Base-by-base conservation (phyloP, 2,888 invertebrate species). In the Limulus polyphemus region DNA sequence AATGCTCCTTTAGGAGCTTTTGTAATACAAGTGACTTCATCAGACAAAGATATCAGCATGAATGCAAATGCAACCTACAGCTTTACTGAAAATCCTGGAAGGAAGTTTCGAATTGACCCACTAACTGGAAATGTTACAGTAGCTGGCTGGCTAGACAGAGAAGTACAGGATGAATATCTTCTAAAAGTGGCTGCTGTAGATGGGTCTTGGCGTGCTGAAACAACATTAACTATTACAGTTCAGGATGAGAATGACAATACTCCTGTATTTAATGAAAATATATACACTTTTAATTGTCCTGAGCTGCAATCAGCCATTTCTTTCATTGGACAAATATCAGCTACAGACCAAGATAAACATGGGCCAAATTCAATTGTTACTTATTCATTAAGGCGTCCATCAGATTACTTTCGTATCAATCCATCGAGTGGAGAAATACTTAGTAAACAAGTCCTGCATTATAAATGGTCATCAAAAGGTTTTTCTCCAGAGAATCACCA, bases 191-290 rank as follows among this genome's bases (percentile, higher is more conserved):
- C 86, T 2, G 94, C 90, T 13, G 86, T 86, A 3, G 93, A 94
- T 77, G 90, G 90, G 1, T 87, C 91, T 0, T 97, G 94, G 94
- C 81, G 87, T 69, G 84, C 90, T 1, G 90, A 90, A 77, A 93
- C 94, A 0, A 86, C 90, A 0, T 78, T 97, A 11, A 90, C 90
- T 5, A 88, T 97, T 60, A 91, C 89, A 0, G 91, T 97, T 60
- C 88, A 91, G 75, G 95, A 97, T 77, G 89, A 90, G 72, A 97
- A 97, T 74, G 95, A 97, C 75, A 95, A 95, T 75, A 85, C 90
- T 0, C 97, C 97, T 0, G 87, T 88, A 75, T 97, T 95, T 74
- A 88, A 89, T 71, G 84, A 88, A 74, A 84, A 86, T 0, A 85
- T 82, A 68, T 95, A 97, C 74, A 87, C 86, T 72, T 91, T 91